phyloP scores from a whole-genome alignment of 1,140 invertebrate genomes.

The Himalopsyche phryganea region DNA sequence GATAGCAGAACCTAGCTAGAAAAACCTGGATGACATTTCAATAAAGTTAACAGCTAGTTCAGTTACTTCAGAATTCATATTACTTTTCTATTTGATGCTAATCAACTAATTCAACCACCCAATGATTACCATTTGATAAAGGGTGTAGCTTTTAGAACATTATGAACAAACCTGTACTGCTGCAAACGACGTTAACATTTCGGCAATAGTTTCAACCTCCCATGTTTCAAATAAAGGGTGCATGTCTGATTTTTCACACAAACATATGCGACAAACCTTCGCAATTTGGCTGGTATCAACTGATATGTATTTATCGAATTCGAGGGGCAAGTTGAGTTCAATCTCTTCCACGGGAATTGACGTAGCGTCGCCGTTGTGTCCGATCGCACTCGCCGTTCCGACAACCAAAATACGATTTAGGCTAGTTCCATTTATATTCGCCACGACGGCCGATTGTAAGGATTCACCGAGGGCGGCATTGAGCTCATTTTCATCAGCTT shows the following conservation, averaged over 20 bases:
- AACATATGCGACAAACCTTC: slow-evolving; percentile 22
- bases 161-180: slow-evolving; percentile 22
- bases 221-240: slow-evolving; percentile 23
- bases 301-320: slow-evolving; percentile 24
- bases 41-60: no score
- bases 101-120: no score
- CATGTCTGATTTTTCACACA: slow-evolving; percentile 24
- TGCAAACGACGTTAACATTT: slow-evolving; percentile 28
- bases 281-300: slow-evolving; percentile 18
- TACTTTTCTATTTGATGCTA: no score
- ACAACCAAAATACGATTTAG: slow-evolving; percentile 17
- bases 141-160: neutral
- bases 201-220: slow-evolving; percentile 24
- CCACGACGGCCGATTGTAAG: slow-evolving; percentile 15
- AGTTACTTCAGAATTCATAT: no score
- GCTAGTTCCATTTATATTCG: slow-evolving; percentile 13
- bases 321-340: slow-evolving; percentile 17
- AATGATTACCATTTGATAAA: no score
- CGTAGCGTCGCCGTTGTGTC: slow-evolving; percentile 2
- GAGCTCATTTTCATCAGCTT: slow-evolving; percentile 11
- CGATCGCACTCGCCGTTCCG: slow-evolving; percentile 1
- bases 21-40: no score
- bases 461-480: slow-evolving; percentile 13
- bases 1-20: no score
- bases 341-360: slow-evolving; percentile 20